Conservation (phyloP, 2,888 invertebrate genomes). For the Campoletis raptor region DNA sequence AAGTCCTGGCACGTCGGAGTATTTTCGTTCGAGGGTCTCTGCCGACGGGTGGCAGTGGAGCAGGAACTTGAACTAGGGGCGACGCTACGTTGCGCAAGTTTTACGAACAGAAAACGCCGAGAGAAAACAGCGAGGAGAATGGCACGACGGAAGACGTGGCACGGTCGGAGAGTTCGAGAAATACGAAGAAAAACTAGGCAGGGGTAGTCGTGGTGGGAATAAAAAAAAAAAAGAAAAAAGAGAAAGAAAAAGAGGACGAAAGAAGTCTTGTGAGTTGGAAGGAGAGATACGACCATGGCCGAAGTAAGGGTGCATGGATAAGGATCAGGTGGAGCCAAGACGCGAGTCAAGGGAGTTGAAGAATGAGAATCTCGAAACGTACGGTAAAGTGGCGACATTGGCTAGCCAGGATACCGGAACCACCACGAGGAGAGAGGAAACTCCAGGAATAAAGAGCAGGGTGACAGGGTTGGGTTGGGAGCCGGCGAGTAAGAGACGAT, state of each 20-base stretch:
- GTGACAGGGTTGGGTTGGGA: conserved; percentile 58
- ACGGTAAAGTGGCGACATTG: conserved; percentile 31
- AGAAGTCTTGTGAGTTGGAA: conserved; percentile 45
- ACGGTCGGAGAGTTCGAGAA: conserved; percentile 28
- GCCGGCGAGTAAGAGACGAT: conserved; percentile 62
- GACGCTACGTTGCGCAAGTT: conserved; percentile 4
- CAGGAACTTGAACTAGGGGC: conserved; percentile 20
- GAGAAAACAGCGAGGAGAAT: neutral
- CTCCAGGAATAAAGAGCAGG: conserved; percentile 42
- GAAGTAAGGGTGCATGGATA: conserved; percentile 15
- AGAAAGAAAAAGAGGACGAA: neutral
- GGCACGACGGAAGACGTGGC: conserved; percentile 17
- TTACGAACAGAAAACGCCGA: neutral
- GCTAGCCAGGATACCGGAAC: conserved; percentile 5
- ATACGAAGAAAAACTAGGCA: conserved; percentile 17
- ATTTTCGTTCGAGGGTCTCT: conserved; percentile 46
- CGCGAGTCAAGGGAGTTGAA: conserved; percentile 38
- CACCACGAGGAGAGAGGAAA: conserved; percentile 16
- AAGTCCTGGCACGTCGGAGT: conserved; percentile 79
- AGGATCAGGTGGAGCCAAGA: conserved; percentile 31
- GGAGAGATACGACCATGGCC: conserved; percentile 27
- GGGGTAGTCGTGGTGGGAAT: conserved; percentile 22
- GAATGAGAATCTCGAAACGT: conserved; percentile 45
- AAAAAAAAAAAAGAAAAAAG: conserved; percentile 16
- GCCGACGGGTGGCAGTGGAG: conserved; percentile 29